Evolutionary conservation across 2,888 invertebrate genomes (phyloP).

Genomic region (Aleiodes leptofemur): DNA sequence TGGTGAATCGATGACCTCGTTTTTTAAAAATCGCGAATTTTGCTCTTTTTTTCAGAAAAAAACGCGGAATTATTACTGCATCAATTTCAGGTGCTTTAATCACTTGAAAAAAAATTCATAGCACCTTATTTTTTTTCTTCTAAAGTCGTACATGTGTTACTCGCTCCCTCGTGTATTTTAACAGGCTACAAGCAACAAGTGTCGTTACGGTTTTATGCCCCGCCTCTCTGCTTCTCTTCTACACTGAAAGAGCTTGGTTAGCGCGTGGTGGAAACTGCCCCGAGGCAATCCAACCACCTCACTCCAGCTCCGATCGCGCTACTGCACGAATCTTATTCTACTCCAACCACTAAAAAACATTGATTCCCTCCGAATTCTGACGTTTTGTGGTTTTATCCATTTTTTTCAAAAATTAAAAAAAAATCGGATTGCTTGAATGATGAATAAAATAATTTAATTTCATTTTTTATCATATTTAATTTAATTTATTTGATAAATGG

Average conservation of each 20-base stretch:
- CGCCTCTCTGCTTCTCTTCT: slow-evolving; percentile 62
- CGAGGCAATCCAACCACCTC: slow-evolving; percentile 71
- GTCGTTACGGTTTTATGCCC: slow-evolving; percentile 64
- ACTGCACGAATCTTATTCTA: slow-evolving; percentile 46
- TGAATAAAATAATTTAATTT: too few relatives aligned
- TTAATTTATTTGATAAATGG: background rate
- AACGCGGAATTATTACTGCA: too few relatives aligned
- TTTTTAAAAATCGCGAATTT: background rate
- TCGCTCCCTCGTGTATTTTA: slow-evolving; percentile 45
- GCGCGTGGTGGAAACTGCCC: slow-evolving; percentile 61
- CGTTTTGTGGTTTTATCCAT: background rate
- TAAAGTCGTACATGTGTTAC: slow-evolving; percentile 10
- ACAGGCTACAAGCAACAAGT: slow-evolving; percentile 69
- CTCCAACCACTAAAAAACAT: slow-evolving; percentile 13
- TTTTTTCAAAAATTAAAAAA: too few relatives aligned
- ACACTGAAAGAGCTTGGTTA: slow-evolving; percentile 44
- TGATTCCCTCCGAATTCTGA: background rate
- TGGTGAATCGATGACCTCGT: slow-evolving; percentile 16
- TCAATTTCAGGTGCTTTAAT: too few relatives aligned
- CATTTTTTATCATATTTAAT: too few relatives aligned
- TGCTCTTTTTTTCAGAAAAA: too few relatives aligned
- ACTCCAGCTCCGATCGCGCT: slow-evolving; percentile 71
- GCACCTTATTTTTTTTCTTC: background rate
- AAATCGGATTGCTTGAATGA: too few relatives aligned
- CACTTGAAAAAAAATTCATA: too few relatives aligned